Conservation (phyloP, 30 jellyfish, hydroid and myxozoan genomes). For the Cassiopea andromeda region DNA sequence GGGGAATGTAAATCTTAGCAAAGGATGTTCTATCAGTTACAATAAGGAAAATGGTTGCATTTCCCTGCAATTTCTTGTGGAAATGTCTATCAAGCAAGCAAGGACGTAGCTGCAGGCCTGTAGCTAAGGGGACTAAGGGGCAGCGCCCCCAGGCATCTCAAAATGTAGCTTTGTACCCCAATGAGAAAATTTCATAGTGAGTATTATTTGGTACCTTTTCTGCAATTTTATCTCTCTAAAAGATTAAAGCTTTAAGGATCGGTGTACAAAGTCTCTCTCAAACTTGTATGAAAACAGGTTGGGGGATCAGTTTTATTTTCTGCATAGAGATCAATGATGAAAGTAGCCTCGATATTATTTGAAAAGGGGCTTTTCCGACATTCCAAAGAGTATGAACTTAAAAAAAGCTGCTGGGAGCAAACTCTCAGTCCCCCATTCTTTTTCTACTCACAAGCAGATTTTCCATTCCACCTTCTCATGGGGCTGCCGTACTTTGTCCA, state of each 20-base stretch:
- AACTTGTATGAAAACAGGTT: too few relatives aligned
- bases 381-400: not conserved
- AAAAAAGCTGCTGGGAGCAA: not conserved
- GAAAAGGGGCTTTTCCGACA: too few relatives aligned
- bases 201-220: not conserved
- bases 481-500: not conserved
- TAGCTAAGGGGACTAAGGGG: too few relatives aligned
- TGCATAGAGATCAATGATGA: too few relatives aligned
- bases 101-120: not conserved
- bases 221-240: not conserved
- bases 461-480: not conserved
- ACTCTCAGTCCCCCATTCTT: not conserved
- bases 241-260: too few relatives aligned
- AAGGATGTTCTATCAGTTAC: not conserved
- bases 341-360: too few relatives aligned
- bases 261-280: too few relatives aligned
- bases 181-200: too few relatives aligned
- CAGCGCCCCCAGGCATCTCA: too few relatives aligned
- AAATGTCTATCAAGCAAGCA: not conserved
- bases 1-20: not conserved
- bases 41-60: not conserved
- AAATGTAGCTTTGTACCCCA: conserved; percentile 7
- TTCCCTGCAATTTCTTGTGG: not conserved
- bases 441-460: not conserved
- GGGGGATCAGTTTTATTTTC: too few relatives aligned